Evolutionary conservation across 2,113 vertebrate species (phyloP).

Genomic region (Lepisosteus oculatus): DNA sequence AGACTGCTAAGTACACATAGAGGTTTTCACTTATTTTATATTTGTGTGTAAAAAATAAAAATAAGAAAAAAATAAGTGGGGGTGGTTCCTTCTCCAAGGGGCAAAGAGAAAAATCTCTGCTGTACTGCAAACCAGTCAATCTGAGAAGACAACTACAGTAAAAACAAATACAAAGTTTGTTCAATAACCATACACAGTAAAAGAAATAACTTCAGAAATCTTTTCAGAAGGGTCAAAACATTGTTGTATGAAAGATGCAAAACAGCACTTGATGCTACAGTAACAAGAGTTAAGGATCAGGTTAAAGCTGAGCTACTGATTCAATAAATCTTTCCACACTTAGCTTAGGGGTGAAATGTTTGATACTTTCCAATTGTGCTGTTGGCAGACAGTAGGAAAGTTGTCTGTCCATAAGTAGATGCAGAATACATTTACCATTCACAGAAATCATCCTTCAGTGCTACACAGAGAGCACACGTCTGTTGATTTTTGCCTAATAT

Average conservation of each 20-base stretch:
- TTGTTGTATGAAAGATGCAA: constrained; percentile 14
- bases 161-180: not conserved
- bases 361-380: constrained; percentile 25
- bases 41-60: too few relatives aligned
- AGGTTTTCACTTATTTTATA: too few relatives aligned
- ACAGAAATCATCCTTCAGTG: not conserved
- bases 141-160: not conserved
- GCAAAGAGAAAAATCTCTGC: too few relatives aligned
- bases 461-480: not conserved
- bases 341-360: constrained; percentile 24
- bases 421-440: not conserved
- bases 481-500: not conserved
- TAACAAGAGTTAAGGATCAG: constrained; percentile 12
- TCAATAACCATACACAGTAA: not conserved
- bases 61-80: too few relatives aligned
- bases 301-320: constrained; percentile 19
- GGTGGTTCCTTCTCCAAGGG: too few relatives aligned
- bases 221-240: constrained; percentile 17
- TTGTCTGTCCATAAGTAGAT: not conserved
- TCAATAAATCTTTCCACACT: constrained; percentile 28
- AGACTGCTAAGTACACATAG: too few relatives aligned
- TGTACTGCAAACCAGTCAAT: not conserved
- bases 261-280: constrained; percentile 1
- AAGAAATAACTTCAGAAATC: constrained; percentile 1
- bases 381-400: constrained; percentile 24